These are phyloP conservation scores for Apus apus DNA, from an alignment of 2,113 vertebrate genomes.

Conservation along the genomic window DNA sequence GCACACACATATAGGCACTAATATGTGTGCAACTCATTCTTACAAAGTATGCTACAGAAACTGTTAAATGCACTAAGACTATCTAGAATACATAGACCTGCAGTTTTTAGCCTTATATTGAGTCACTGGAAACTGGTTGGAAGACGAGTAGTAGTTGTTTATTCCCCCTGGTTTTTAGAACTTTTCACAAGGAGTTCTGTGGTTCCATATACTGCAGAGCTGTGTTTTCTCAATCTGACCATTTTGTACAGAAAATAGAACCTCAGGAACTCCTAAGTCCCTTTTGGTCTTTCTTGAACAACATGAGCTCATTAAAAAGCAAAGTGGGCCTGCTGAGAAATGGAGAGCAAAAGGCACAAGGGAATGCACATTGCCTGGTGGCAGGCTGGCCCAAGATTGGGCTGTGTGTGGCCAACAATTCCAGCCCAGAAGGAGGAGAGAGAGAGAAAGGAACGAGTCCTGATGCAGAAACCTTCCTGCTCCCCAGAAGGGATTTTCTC, in stretches of 20 bases:
- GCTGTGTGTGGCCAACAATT: accelerated
- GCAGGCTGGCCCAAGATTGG: background rate
- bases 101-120: background rate
- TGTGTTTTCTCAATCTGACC: background rate
- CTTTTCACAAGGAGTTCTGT: background rate
- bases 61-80: background rate
- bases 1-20: background rate
- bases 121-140: background rate
- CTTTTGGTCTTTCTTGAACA: background rate
- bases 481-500: background rate
- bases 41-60: background rate
- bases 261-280: background rate
- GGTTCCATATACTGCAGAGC: background rate
- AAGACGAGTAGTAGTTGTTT: background rate
- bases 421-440: no score
- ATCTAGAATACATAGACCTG: background rate
- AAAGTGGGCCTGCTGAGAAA: background rate
- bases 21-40: background rate
- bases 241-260: background rate
- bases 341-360: accelerated
- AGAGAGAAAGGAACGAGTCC: background rate
- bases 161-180: background rate
- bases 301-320: background rate
- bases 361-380: accelerated
- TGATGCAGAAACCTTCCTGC: background rate